Evolutionary conservation across 2,888 invertebrate genomes (phyloP).

Genomic region (Apamea crenata): DNA sequence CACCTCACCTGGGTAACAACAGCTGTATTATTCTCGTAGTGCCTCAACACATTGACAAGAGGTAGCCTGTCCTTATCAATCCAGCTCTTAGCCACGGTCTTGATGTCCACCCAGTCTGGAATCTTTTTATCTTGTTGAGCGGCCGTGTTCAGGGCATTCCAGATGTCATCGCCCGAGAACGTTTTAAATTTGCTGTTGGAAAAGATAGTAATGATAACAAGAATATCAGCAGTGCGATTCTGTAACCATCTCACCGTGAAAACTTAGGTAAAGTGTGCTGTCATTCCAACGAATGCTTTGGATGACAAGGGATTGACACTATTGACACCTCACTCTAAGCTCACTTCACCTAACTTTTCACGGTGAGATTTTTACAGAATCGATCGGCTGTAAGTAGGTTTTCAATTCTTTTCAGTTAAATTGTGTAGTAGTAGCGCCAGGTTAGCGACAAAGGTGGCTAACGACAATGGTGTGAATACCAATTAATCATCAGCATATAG

Average conservation of each 20-base stretch:
- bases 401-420: not conserved
- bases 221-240: too few relatives aligned
- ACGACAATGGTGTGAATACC: not conserved
- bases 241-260: too few relatives aligned
- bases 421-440: not conserved
- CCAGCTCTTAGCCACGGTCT: slow-evolving; percentile 95
- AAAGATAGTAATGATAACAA: not conserved
- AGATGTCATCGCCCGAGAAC: slow-evolving; percentile 95
- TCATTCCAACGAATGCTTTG: too few relatives aligned
- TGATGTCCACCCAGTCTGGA: slow-evolving; percentile 89
- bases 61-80: slow-evolving; percentile 95
- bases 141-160: slow-evolving; percentile 93
- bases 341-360: too few relatives aligned
- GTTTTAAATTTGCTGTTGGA: slow-evolving; percentile 92
- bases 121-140: slow-evolving; percentile 91
- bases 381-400: not conserved
- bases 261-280: too few relatives aligned
- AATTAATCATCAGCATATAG: not conserved
- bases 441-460: too few relatives aligned
- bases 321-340: too few relatives aligned
- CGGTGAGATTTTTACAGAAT: too few relatives aligned
- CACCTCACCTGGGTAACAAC: slow-evolving; percentile 91
- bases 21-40: slow-evolving; percentile 92
- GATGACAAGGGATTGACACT: too few relatives aligned
- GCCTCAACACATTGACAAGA: slow-evolving; percentile 92